A percentile compares a stretch with the other conserved stretches of the same genome.
Evolutionary conservation across 2,797 vertebrate genomes (phyloP).

Genomic region (Gadopsis marmoratus): DNA sequence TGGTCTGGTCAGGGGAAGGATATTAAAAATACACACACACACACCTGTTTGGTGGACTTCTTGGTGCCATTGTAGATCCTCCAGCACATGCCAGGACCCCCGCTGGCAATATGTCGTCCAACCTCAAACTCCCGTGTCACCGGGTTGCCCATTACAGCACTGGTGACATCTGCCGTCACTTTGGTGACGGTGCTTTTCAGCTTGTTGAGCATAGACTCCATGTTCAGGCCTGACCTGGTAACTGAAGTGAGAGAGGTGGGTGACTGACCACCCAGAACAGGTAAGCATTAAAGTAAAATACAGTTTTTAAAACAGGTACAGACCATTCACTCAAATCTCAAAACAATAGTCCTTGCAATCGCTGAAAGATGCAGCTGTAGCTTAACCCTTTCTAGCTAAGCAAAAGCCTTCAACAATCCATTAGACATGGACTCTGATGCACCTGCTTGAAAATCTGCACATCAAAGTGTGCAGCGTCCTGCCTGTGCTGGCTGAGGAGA

Average conservation of each 20-base stretch:
- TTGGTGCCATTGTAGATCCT: constrained; percentile 98
- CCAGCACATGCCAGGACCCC: constrained; percentile 95
- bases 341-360: constrained; percentile 5
- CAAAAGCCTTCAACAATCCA: constrained; percentile 30
- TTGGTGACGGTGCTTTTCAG: constrained; percentile 98
- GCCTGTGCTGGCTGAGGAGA: constrained; percentile 16
- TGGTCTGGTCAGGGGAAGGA: neutral
- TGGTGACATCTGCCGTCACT: constrained; percentile 98
- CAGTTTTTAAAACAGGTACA: constrained; percentile 1
- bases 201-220: constrained; percentile 99
- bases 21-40: constrained; percentile 74
- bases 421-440: constrained; percentile 21
- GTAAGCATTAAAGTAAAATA: constrained; percentile 5
- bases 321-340: neutral
- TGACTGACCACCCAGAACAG: constrained; percentile 11
- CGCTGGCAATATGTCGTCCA: constrained; percentile 95
- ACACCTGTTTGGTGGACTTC: constrained; percentile 98
- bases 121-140: constrained; percentile 98
- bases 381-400: neutral
- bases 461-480: constrained; percentile 42
- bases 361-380: constrained; percentile 9
- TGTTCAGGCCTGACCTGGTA: constrained; percentile 75
- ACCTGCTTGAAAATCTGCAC: constrained; percentile 51
- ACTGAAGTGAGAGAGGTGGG: constrained; percentile 44
- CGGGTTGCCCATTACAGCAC: constrained; percentile 98